A percentile compares a stretch with the other conserved stretches of the same genome.
Conservation (phyloP, 2,888 invertebrate species). For the Calameuta idolon region DNA sequence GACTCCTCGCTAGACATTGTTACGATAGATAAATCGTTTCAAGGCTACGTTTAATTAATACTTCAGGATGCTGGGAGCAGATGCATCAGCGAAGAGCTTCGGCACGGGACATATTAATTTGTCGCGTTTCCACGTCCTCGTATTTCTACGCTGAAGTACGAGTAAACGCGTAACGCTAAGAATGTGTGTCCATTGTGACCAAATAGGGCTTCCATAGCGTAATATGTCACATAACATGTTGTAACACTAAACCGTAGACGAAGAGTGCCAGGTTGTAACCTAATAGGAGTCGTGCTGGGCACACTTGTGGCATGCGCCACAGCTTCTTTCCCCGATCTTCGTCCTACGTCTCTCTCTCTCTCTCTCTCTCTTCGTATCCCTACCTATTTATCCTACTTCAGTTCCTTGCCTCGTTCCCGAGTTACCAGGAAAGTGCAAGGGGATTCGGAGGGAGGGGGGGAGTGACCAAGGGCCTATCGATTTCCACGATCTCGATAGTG, state of each 20-base stretch:
- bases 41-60: background rate
- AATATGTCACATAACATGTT: constrained; percentile 40
- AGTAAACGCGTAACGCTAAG: constrained; percentile 28
- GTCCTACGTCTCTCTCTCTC: constrained; percentile 23
- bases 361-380: constrained; percentile 11
- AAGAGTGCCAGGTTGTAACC: constrained; percentile 48
- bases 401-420: constrained; percentile 11
- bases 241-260: constrained; percentile 50
- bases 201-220: constrained; percentile 44
- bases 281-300: constrained; percentile 56
- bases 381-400: background rate
- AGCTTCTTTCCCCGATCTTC: constrained; percentile 18
- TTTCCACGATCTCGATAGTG: background rate
- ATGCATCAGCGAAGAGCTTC: background rate
- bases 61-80: background rate
- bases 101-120: constrained; percentile 40
- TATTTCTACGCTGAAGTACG: constrained; percentile 39
- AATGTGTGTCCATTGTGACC: constrained; percentile 37
- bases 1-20: background rate
- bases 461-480: background rate
- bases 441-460: background rate
- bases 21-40: background rate
- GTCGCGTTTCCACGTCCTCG: constrained; percentile 27
- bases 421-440: background rate
- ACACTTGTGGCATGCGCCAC: constrained; percentile 64